Conservation (phyloP, 2,113 vertebrate genomes). For the Lutjanus erythropterus region DNA sequence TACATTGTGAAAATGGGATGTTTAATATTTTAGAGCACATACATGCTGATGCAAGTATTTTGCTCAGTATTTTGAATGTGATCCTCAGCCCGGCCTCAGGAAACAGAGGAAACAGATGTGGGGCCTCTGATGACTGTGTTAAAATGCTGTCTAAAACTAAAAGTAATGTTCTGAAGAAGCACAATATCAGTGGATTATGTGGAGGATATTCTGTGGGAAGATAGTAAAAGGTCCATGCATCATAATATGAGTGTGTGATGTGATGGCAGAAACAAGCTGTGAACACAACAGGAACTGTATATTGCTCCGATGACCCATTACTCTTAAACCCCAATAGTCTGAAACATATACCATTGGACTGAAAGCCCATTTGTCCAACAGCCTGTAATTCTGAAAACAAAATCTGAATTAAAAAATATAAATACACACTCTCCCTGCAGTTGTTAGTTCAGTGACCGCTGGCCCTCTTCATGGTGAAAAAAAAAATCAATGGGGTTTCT, state of each 20-base stretch:
- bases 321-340: too few species aligned
- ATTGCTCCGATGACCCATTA: too few species aligned
- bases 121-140: not conserved
- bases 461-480: too few species aligned
- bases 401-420: too few species aligned
- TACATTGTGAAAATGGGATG: not conserved
- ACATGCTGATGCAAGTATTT: constrained; percentile 21
- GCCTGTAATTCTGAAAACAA: too few species aligned
- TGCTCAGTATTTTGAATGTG: not conserved
- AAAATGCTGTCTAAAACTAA: not conserved
- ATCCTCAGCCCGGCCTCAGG: constrained; percentile 23
- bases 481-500: too few species aligned
- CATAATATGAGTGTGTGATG: not conserved
- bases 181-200: not conserved
- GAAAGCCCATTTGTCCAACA: too few species aligned
- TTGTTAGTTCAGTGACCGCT: too few species aligned
- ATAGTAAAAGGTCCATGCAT: not conserved
- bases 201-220: not conserved
- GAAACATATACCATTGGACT: too few species aligned
- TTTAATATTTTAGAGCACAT: not conserved
- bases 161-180: not conserved
- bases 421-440: too few species aligned
- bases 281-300: too few species aligned
- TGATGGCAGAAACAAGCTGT: not conserved
- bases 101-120: constrained; percentile 68